phyloP scores from a whole-genome alignment of 2,113 vertebrate species.

The Centropus bengalensis region DNA sequence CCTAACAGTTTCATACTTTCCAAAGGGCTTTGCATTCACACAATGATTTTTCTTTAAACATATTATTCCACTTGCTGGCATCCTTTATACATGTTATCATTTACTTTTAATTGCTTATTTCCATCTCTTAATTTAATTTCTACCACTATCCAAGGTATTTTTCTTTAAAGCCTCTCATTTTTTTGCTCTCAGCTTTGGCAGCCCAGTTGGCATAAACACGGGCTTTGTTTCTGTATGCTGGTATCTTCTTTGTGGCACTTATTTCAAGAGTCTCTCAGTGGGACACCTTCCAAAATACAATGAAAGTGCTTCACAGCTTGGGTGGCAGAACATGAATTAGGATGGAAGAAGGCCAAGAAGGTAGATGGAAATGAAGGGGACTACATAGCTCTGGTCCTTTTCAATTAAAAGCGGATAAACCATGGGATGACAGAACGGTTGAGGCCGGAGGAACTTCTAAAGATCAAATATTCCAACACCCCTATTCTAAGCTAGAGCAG shows the following conservation, averaged over 20 bases:
- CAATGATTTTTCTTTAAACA: background rate
- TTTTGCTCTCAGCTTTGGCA: background rate
- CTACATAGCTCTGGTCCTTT: background rate
- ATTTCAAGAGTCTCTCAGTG: background rate
- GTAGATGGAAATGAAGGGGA: background rate
- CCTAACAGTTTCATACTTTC: background rate
- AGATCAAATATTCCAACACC: fast-evolving
- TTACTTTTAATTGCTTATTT: background rate
- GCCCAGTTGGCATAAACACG: background rate
- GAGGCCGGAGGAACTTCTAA: background rate
- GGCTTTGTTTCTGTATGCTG: background rate
- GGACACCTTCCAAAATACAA: background rate
- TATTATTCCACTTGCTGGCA: background rate
- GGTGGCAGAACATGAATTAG: background rate
- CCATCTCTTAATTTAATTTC: background rate
- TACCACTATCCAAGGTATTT: background rate
- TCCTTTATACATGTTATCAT: background rate
- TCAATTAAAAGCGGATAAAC: fast-evolving
- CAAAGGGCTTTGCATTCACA: background rate
- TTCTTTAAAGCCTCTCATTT: background rate
- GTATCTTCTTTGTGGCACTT: background rate
- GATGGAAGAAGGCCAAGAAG: background rate
- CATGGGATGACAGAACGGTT: fast-evolving
- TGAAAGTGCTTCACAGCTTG: background rate
- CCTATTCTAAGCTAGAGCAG: background rate